Evolutionary conservation across 2,888 invertebrate species (phyloP), one percentile per base, ranked within the genome.

Genomic region (Microctonus hyperodae): DNA sequence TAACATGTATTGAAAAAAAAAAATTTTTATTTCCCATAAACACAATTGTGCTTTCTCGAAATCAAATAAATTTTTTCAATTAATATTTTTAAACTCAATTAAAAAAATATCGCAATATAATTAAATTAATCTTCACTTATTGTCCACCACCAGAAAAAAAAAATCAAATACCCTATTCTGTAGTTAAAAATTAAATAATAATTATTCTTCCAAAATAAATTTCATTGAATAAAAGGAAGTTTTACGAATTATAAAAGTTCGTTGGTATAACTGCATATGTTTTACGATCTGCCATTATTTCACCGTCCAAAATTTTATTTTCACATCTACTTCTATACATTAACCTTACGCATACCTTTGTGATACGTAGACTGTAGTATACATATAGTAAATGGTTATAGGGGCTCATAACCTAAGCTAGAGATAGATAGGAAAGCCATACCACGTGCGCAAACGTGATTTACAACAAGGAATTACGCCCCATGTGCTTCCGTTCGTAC

Each of bases 401-500:
- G 73, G 71, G 74, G 69, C 76, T 76, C 74, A 75, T 76, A 76
- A 76, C 73, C 72, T 67, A 56, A 58, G 69, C 65, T 71, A 71
- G 75, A 72, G 72, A 75, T 75, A 75, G 76, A 72, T 75, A 75
- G 76, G 73, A 74, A 72, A 75, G 74, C 72, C 72, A 71, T 75
- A 22, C 62, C 68, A 60, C 66, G 61, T 16, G 16, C 16, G 44
- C 16, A n/a, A 44, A 60, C 70, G 74, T 80, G 78, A 80, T 79
- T 79, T 75, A 76, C 75, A 75, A 73, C 74, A 68, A 69, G 76
- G 75, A 78, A 79, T 78, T 76, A 76, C 74, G 72, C 25, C 73
- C 71, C 72, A 59, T 66, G 73, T 70, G 72, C 57, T 25, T 40
- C 68, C 74, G 68, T 73, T 74, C 72, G 74, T 75, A 75, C 74